phyloP scores from a whole-genome alignment of 2,888 invertebrate genomes.

The Elmis aenea region DNA sequence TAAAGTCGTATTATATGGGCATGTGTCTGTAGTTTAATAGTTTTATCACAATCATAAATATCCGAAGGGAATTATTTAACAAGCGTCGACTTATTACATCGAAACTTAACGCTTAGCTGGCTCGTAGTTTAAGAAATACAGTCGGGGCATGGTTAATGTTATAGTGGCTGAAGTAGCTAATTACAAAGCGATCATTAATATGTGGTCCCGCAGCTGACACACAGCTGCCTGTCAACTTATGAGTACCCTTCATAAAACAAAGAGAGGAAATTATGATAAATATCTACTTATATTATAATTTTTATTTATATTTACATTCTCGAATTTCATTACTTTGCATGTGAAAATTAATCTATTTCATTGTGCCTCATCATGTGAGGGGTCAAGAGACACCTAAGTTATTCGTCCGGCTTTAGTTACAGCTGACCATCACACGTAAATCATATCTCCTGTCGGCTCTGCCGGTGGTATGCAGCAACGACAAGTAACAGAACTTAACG shows the following conservation, averaged over 20 bases:
- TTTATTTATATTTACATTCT: conserved; percentile 42
- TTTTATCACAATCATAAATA: too few relatives aligned
- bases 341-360: conserved; percentile 30
- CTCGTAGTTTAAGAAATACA: too few relatives aligned
- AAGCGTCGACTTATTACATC: too few relatives aligned
- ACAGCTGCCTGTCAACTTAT: conserved; percentile 45
- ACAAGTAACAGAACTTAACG: conserved; percentile 23
- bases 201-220: conserved; percentile 42
- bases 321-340: conserved; percentile 36
- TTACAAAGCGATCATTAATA: conserved; percentile 49
- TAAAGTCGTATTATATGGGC: too few relatives aligned
- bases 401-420: conserved; percentile 21
- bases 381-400: conserved; percentile 21
- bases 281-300: conserved; percentile 45
- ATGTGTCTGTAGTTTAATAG: too few relatives aligned
- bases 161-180: conserved; percentile 43
- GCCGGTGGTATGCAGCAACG: conserved; percentile 18
- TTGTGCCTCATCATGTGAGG: conserved; percentile 20
- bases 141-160: conserved; percentile 38
- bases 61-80: too few relatives aligned
- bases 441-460: conserved; percentile 23
- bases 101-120: too few relatives aligned
- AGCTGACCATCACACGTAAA: conserved; percentile 27
- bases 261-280: conserved; percentile 47
- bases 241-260: conserved; percentile 45